Evolutionary conservation across 2,113 vertebrate genomes (phyloP), one percentile per base, ranked within the genome.

Genomic region (Benitochromis conjunctus): DNA sequence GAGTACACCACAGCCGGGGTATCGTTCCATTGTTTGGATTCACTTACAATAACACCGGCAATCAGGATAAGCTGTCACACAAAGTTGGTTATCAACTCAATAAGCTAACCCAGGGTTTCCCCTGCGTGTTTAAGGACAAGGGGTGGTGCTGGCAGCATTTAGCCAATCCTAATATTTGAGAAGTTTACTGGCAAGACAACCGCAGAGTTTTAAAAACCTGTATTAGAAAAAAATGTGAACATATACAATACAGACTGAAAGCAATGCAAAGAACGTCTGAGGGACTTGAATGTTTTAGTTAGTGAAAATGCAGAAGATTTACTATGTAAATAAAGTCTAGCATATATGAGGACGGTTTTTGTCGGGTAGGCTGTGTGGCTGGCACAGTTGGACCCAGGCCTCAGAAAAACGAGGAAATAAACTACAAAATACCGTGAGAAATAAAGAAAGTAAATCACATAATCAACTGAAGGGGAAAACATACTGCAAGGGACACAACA

Each of bases 401-500:
- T 64, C 60, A 36, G 31, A 0, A 36, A 12, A 9, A 38, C 3
- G 4, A 38, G 60, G 10, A 64, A 64, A 64, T 0, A 64, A 64
- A 64, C 10, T 64, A 19, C 29, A 64, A 62, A 7, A 7, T 12
- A 64, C 0, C 58, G n/a, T 31, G 60, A 36, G 10, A 64, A 36
- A 64, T 26, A 57, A 57, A 57, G 24, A 57, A 26, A 4, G 18
- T 64, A 64, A 1, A 12, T 64, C 31, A 38, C 60, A 38, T 31
- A 64, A 36, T 36, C 36, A 19, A 62, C 6, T 0, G n/a, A 18
- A n/a, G 18, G 58, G 18, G 31, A 11, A 38, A 34, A 7, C 1
- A 38, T 64, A 38, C 31, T 38, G 60, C 60, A 64, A 12, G 4
- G 31, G 31, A n/a, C 60, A 38, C 60, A 38, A 38, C 31, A 64